These are phyloP conservation scores for Micoletzkya japonica DNA, from an alignment of 2,888 invertebrate genomes.

Conservation along the genomic window DNA sequence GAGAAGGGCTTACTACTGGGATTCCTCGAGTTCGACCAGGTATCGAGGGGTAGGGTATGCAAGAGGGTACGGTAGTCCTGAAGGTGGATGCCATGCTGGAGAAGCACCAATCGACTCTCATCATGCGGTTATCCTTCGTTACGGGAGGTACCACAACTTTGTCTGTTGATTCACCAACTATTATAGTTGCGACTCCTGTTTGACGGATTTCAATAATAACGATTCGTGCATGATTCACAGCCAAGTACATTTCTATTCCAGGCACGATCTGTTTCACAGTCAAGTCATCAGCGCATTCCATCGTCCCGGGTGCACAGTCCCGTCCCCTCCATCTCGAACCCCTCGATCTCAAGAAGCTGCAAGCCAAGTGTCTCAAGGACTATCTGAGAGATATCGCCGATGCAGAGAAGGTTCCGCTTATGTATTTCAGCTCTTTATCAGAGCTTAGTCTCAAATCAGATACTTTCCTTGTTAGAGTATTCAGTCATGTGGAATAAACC, in stretches of 20 bases:
- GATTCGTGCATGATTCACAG: neutral
- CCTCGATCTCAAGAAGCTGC: conserved; percentile 59
- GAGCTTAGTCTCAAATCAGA: neutral
- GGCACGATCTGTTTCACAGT: conserved; percentile 55
- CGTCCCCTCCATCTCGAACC: conserved; percentile 60
- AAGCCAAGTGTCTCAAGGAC: conserved; percentile 60
- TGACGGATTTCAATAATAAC: neutral
- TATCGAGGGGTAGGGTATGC: conserved; percentile 1
- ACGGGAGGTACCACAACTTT: conserved; percentile 52
- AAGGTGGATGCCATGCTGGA: conserved; percentile 47
- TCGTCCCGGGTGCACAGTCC: conserved; percentile 35
- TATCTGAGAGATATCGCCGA: conserved; percentile 61
- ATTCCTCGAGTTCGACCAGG: conserved; percentile 50
- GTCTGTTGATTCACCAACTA: too few species aligned
- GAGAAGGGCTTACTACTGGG: conserved; percentile 50
- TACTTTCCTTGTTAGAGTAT: neutral
- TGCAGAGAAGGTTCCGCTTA: conserved; percentile 50
- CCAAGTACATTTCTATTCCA: conserved; percentile 25
- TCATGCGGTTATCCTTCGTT: conserved; percentile 52
- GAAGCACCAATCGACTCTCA: conserved; percentile 47
- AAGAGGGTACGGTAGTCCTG: neutral
- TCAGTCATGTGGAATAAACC: neutral
- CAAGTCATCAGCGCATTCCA: conserved; percentile 53
- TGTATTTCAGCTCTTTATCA: neutral
- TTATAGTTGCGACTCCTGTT: neutral